These are phyloP conservation scores for Garrulus glandarius DNA, from an alignment of 2,797 vertebrate genomes.

Conservation along the genomic window DNA sequence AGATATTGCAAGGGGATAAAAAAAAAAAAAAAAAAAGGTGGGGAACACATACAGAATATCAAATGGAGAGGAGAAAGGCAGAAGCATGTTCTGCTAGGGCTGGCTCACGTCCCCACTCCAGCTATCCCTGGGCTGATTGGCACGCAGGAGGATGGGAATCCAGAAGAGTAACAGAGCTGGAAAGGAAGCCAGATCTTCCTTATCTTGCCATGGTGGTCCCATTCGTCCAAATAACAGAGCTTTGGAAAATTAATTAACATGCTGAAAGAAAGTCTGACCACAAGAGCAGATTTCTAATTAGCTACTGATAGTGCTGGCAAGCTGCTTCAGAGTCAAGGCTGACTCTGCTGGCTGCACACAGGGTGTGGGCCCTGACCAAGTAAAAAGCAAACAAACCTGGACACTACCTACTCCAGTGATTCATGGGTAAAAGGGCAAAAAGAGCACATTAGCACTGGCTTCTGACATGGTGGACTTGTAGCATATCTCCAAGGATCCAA, in stretches of 20 bases:
- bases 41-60: background rate
- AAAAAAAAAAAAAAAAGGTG: background rate
- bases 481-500: background rate
- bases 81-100: background rate
- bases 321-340: background rate
- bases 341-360: background rate
- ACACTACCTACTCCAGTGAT: background rate
- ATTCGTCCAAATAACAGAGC: background rate
- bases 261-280: background rate
- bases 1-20: background rate
- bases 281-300: conserved; percentile 21
- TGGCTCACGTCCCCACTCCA: background rate
- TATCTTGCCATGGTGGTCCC: background rate
- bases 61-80: background rate
- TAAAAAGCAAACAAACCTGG: background rate
- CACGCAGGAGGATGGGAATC: background rate
- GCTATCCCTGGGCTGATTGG: background rate
- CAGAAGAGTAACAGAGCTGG: background rate
- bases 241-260: conserved; percentile 44
- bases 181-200: background rate
- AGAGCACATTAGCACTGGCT: background rate
- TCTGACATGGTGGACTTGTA: background rate
- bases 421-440: background rate
- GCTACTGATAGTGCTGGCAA: background rate
- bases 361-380: rapidly evolving